Percentiles rank a stretch among this genome's conserved stretches.
phyloP scores from a whole-genome alignment of 2,797 vertebrate species.

The Gymnoscopelus braueri region DNA sequence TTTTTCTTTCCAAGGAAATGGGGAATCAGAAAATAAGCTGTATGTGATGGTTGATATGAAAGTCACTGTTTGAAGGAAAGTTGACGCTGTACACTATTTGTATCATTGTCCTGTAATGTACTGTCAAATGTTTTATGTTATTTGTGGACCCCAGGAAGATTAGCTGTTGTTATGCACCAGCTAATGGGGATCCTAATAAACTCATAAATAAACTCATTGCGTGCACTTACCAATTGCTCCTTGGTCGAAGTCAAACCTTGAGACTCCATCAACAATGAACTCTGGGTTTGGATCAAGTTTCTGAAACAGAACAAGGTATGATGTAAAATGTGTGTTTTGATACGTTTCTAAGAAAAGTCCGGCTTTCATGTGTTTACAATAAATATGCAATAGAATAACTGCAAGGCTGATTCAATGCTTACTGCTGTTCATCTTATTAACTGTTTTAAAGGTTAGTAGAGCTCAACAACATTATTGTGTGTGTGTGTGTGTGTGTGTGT shows the following conservation, averaged over 20 bases:
- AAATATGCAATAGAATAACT: background rate
- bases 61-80: too few relatives aligned
- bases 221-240: constrained; percentile 67
- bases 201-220: too few relatives aligned
- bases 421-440: background rate
- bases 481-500: background rate
- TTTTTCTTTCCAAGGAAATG: too few relatives aligned
- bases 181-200: too few relatives aligned
- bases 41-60: too few relatives aligned
- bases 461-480: background rate
- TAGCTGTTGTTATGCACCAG: too few relatives aligned
- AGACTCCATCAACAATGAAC: constrained; percentile 69
- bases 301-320: constrained; percentile 53
- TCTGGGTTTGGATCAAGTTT: constrained; percentile 52
- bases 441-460: background rate
- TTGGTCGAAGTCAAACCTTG: constrained; percentile 80
- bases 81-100: too few relatives aligned
- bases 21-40: too few relatives aligned
- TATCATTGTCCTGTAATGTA: too few relatives aligned
- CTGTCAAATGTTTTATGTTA: too few relatives aligned
- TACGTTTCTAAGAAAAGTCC: background rate
- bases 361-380: background rate
- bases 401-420: background rate
- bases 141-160: too few relatives aligned
- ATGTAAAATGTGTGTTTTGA: background rate